Base-by-base conservation (phyloP, 2,113 vertebrate genomes). In the Archilochus colubris region DNA sequence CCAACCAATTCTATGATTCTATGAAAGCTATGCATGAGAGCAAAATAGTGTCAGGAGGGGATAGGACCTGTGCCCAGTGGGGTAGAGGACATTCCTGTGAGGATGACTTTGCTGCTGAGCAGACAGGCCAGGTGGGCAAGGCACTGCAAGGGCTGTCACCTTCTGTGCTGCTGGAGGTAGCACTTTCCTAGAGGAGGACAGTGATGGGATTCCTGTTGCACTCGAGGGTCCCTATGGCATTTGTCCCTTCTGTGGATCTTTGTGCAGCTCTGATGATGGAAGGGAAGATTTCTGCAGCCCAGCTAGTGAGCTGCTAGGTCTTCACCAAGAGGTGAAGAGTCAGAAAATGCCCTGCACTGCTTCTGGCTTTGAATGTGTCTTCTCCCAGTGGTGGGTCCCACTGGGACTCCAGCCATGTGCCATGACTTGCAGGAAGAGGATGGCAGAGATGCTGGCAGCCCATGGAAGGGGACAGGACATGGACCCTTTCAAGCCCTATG, bases 151-250 rank as follows among this genome's bases (percentile, higher is more conserved):
- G 43, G 20, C 27, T 46, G 64, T 33, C 7, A 62, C 7, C 6
- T 16, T 28, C 50, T 23, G 27, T 38, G 66, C 33, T 4, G 1
- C 59, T 33, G 33, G 20, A 17, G 9, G 3, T n/a, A 58, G 33
- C 0, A 1, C 14, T 58, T 43, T 80, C 69, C 28, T 69, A 40
- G 14, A 74, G 28, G 0, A 4, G 7, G 4, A 36, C 12, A 7
- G 24, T 6, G 14, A 2, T 11, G 28, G 7, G 7, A 8, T 2
- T 87, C 17, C 40, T 64, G 4, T 51, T 33, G 50, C 33, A 27
- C 19, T 43, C 4, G 5, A 55, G 53, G 50, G 8, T 3, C 13
- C 10, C 8, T 9, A 20, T 10, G 55, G 22, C 23, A 30, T 55
- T 57, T 48, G 24, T 53, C 22, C 44, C 13, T 81, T n/a, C 27